Evolutionary conservation across 2,797 vertebrate genomes (phyloP).

Genomic region (Rhadinocentrus ornatus): DNA sequence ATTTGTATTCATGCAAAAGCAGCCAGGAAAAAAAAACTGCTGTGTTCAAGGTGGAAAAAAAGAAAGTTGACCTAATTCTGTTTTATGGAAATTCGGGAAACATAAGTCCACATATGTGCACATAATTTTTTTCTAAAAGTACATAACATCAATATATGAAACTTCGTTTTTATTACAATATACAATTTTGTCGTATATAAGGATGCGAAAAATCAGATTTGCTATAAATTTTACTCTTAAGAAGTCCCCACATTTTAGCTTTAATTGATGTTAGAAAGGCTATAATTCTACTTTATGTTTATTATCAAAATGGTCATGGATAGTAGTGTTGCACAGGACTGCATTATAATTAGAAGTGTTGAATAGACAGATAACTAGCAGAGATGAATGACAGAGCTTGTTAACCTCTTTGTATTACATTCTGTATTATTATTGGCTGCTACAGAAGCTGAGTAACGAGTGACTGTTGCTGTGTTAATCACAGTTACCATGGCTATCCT

Average conservation of each 20-base stretch:
- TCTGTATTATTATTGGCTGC: background rate
- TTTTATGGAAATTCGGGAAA: no score
- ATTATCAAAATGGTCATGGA: background rate
- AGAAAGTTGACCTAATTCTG: no score
- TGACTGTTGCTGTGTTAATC: background rate
- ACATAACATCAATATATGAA: no score
- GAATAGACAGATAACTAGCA: background rate
- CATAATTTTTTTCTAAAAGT: no score
- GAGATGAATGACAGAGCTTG: background rate
- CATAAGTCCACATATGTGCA: no score
- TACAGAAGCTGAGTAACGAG: background rate
- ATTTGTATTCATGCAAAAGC: no score
- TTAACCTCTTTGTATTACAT: background rate
- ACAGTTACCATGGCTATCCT: background rate
- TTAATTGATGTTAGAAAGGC: background rate
- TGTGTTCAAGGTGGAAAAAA: no score
- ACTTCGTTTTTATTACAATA: no score
- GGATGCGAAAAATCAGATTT: background rate
- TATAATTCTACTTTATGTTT: background rate
- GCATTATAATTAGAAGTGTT: background rate
- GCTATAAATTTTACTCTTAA: background rate
- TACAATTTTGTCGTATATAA: no score
- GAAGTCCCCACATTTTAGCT: background rate
- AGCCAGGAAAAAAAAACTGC: no score
- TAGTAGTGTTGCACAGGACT: background rate